These are phyloP conservation scores for Zaprionus inermis DNA, from an alignment of 1,140 invertebrate genomes.

Conservation along the genomic window DNA sequence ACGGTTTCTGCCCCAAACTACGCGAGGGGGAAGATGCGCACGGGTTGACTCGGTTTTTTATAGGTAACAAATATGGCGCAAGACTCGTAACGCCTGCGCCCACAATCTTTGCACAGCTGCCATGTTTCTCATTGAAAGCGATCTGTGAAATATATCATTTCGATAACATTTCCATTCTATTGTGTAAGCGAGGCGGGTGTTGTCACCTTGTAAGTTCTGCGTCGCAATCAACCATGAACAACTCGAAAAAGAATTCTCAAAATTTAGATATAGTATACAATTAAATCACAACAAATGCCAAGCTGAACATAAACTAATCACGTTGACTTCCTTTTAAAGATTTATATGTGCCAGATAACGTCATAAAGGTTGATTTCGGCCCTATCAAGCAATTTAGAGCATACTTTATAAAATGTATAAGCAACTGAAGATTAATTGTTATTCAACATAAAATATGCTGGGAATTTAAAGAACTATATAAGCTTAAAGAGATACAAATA, in stretches of 20 bases:
- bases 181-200: conserved; percentile 25
- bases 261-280: neutral
- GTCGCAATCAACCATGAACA: neutral
- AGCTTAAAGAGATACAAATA: neutral
- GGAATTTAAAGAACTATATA: neutral
- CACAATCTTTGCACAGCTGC: conserved; percentile 54
- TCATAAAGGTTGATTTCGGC: neutral
- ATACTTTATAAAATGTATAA: neutral
- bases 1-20: conserved; percentile 11
- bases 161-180: conserved; percentile 14
- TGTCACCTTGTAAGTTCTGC: conserved; percentile 6
- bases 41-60: conserved; percentile 21
- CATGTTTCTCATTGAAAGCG: conserved; percentile 32
- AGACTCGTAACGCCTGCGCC: conserved; percentile 53
- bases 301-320: neutral
- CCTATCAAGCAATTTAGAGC: neutral
- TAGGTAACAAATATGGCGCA: conserved; percentile 29
- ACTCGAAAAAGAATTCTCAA: neutral
- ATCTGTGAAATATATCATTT: conserved; percentile 12
- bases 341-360: neutral
- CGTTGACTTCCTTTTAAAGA: neutral
- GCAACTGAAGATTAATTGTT: neutral
- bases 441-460: neutral
- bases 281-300: neutral
- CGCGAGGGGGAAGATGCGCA: conserved; percentile 26